Base-by-base conservation (phyloP, 2,113 vertebrate species). In the Mormyrus iriodes region DNA sequence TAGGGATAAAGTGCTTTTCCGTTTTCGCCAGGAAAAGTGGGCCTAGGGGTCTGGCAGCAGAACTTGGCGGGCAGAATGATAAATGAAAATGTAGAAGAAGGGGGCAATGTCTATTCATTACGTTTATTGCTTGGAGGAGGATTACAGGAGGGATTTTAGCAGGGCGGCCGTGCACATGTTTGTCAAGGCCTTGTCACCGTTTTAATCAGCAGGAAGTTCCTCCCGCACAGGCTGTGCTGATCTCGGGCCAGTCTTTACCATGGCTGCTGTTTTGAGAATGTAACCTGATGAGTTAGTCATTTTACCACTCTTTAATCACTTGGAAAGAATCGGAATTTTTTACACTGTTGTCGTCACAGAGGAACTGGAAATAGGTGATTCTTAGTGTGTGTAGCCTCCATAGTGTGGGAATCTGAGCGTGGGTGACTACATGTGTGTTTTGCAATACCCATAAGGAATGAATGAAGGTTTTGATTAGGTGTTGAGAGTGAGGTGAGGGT, bases 151-250 rank as follows among this genome's bases (percentile, higher is more conserved):
- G 92, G 92, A 92, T 90, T 93, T 92, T 92, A 90, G 89, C 90
- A 87, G 39, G 19, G 52, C 92, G 94, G 90, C 94, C 94, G 93
- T 93, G 89, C 90, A 88, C 52, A 46, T 83, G 90, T 92, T 93
- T 94, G 31, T 94, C 92, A 86, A 91, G 86, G 88, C 89, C 92
- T 90, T 93, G 86, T 92, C 85, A 94, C 92, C 92, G 93, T 92
- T 86, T 89, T 93, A 95, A 95, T 95, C 93, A 92, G 91, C 94
- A 94, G 94, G 95, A 95, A 95, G 95, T 95, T 95, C 94, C 94
- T 93, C 93, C 90, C 91, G 91, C 92, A 94, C 55, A 88, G 94
- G 93, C 89, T 91, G 89, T 76, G 91, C 90, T 92, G 49, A 94
- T 92, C 92, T 95, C 93, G 91, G 93, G 94, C 92, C 39, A 35